Percentiles rank a stretch among this genome's conserved stretches.
Conservation (phyloP, 2,797 vertebrate species). For the Falco columbarius region DNA sequence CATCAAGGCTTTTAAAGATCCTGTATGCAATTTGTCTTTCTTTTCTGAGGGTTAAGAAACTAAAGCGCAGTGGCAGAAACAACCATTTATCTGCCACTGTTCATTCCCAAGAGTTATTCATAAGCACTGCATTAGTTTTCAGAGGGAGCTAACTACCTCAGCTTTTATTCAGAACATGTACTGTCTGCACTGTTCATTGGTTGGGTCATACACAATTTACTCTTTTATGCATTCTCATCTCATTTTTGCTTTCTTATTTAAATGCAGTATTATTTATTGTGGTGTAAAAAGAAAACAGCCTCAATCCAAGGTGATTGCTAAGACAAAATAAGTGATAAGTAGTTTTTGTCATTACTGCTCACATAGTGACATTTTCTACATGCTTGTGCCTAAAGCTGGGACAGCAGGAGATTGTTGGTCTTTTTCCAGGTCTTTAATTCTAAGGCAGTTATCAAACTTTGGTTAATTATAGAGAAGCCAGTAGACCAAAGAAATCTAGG, state of each 20-base stretch:
- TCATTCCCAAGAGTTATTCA: slow-evolving; percentile 18
- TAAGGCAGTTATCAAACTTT: not conserved
- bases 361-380: not conserved
- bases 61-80: slow-evolving; percentile 3
- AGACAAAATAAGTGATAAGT: not conserved
- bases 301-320: slow-evolving; percentile 42
- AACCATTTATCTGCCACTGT: not conserved
- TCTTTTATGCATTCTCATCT: slow-evolving; percentile 40
- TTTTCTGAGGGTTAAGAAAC: slow-evolving; percentile 10
- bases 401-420: not conserved
- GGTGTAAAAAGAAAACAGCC: slow-evolving; percentile 28
- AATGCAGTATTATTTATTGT: slow-evolving; percentile 48
- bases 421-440: not conserved
- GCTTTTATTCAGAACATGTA: slow-evolving; percentile 6
- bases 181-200: not conserved
- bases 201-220: slow-evolving; percentile 22
- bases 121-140: not conserved
- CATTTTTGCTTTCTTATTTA: slow-evolving; percentile 55
- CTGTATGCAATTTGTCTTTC: slow-evolving; percentile 1
- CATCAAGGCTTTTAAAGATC: slow-evolving; percentile 32
- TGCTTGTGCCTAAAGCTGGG: not conserved
- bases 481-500: not conserved
- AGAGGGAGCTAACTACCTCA: not conserved
- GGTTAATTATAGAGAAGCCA: not conserved
- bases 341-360: not conserved